Conservation (phyloP, 2,797 vertebrate species). For the Anguilla obscura region DNA sequence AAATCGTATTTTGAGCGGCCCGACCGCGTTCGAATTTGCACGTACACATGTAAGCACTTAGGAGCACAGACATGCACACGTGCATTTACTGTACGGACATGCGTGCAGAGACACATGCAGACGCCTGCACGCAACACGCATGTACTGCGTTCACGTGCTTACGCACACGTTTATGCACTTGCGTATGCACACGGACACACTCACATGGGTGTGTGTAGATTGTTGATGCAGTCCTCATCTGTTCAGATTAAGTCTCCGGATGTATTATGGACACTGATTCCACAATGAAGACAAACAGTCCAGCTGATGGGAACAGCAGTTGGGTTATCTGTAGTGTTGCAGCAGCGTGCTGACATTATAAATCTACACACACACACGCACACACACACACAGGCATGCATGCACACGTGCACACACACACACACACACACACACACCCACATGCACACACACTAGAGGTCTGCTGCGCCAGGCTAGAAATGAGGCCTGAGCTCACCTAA, state of each 20-base stretch:
- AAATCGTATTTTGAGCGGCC: background rate
- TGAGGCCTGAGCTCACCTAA: too few relatives aligned
- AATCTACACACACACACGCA: background rate
- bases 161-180: background rate
- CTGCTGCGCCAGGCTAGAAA: too few relatives aligned
- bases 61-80: background rate
- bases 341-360: background rate
- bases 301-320: background rate
- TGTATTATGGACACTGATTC: background rate
- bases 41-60: background rate
- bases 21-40: background rate
- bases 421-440: background rate
- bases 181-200: background rate
- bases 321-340: background rate
- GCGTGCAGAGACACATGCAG: background rate
- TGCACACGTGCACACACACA: background rate
- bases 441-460: background rate
- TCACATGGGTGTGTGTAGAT: background rate
- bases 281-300: background rate
- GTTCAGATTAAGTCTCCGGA: background rate
- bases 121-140: background rate
- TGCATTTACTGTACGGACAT: too few relatives aligned
- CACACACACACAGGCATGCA: background rate
- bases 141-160: background rate
- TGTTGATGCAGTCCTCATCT: background rate